phyloP scores from a whole-genome alignment of 1,140 invertebrate genomes.

The Oreohelix idahoensis region DNA sequence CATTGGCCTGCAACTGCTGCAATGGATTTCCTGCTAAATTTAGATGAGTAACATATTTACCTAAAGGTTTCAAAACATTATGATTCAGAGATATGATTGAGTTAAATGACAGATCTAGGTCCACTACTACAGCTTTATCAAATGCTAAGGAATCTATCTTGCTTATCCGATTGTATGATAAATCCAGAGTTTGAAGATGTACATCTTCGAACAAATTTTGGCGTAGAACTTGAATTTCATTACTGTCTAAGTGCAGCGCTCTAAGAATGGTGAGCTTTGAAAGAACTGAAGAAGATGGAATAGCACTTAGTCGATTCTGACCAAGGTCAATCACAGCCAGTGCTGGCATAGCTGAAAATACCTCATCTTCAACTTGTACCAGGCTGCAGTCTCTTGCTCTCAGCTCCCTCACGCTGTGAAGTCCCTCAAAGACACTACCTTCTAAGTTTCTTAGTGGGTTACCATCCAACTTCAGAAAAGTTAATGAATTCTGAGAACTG shows the following conservation, averaged over 20 bases:
- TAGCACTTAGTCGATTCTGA: conserved; percentile 46
- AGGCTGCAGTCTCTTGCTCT: conserved; percentile 52
- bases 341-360: conserved; percentile 48
- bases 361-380: conserved; percentile 43
- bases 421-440: conserved; percentile 48
- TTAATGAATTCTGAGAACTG: conserved; percentile 41
- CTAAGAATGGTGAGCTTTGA: conserved; percentile 42
- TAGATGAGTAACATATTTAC: conserved; percentile 44
- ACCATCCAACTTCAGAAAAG: conserved; percentile 49
- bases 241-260: conserved; percentile 50
- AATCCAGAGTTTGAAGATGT: conserved; percentile 47
- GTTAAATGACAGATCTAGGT: conserved; percentile 58
- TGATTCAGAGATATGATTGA: conserved; percentile 44
- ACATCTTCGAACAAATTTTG: conserved; percentile 52
- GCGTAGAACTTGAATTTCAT: conserved; percentile 46
- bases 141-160: conserved; percentile 49
- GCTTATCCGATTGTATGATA: conserved; percentile 54
- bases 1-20: conserved; percentile 37
- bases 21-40: conserved; percentile 58
- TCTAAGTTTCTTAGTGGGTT: conserved; percentile 52
- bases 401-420: conserved; percentile 46
- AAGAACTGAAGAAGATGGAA: conserved; percentile 43
- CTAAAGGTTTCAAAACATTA: conserved; percentile 43
- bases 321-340: conserved; percentile 52
- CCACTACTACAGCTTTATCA: conserved; percentile 35